phyloP scores from a whole-genome alignment of 2,113 vertebrate genomes.

The Nematolebias whitei region DNA sequence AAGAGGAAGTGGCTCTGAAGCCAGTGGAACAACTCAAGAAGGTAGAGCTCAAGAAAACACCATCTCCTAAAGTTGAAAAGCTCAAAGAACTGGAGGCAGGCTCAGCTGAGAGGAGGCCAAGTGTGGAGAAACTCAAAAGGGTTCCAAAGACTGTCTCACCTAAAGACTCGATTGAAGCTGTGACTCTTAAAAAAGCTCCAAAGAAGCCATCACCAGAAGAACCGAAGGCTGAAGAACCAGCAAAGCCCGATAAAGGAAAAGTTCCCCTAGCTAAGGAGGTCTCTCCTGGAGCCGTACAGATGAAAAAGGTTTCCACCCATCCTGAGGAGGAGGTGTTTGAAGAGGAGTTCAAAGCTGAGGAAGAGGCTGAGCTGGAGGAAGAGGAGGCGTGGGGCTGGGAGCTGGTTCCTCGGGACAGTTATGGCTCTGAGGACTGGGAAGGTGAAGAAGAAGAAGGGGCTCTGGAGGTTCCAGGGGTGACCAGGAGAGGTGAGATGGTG shows the following conservation, averaged over 20 bases:
- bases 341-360: slow-evolving; percentile 63
- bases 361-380: slow-evolving; percentile 53
- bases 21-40: slow-evolving; percentile 71
- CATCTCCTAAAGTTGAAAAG: slow-evolving; percentile 78
- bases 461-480: slow-evolving; percentile 83
- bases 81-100: slow-evolving; percentile 57
- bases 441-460: slow-evolving; percentile 77
- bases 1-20: slow-evolving; percentile 68
- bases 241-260: slow-evolving; percentile 39
- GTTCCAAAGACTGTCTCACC: slow-evolving; percentile 69
- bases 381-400: slow-evolving; percentile 81
- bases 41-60: slow-evolving; percentile 72
- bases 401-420: slow-evolving; percentile 72
- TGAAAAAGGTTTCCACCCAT: slow-evolving; percentile 79
- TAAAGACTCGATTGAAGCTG: slow-evolving; percentile 61
- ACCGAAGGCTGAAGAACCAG: slow-evolving; percentile 48
- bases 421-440: slow-evolving; percentile 77
- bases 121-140: slow-evolving; percentile 76
- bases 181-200: slow-evolving; percentile 55
- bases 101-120: slow-evolving; percentile 59
- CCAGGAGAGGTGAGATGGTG: slow-evolving; percentile 88
- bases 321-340: slow-evolving; percentile 77
- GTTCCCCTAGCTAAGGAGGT: slow-evolving; percentile 74
- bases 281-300: slow-evolving; percentile 76
- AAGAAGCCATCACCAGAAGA: slow-evolving; percentile 68